These are phyloP conservation scores for Penaeus indicus DNA, from an alignment of 1,140 invertebrate species.

Conservation along the genomic window DNA sequence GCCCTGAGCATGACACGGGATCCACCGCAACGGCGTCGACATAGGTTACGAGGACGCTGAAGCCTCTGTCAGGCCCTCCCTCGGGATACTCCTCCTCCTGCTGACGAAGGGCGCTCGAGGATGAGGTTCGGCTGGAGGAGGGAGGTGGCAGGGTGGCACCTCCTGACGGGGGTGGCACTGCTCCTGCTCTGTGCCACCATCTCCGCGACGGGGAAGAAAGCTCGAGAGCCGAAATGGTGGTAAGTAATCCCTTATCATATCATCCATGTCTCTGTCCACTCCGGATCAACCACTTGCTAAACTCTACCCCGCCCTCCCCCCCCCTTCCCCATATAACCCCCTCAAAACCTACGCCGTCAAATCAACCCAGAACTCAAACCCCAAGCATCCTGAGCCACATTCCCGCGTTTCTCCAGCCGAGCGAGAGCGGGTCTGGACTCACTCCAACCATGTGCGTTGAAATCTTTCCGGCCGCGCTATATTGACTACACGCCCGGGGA, in stretches of 20 bases:
- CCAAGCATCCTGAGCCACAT: background rate
- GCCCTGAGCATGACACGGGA: constrained; percentile 4
- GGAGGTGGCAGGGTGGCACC: constrained; percentile 26
- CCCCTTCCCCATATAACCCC: too few species aligned
- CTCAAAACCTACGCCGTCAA: background rate
- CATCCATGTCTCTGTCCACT: background rate
- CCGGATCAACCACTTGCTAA: background rate
- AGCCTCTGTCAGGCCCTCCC: too few species aligned
- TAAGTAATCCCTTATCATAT: background rate
- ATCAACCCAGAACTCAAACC: background rate
- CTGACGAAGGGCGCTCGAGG: constrained; percentile 9
- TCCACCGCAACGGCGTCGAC: background rate
- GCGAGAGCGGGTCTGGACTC: too few species aligned
- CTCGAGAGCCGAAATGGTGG: constrained; percentile 47
- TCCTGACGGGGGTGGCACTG: constrained; percentile 24
- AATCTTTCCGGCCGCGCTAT: too few species aligned
- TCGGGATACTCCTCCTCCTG: background rate
- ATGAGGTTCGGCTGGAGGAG: constrained; percentile 46
- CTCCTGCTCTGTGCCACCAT: constrained; percentile 22
- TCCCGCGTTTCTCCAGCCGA: too few species aligned
- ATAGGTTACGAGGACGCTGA: background rate
- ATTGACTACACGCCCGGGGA: too few species aligned
- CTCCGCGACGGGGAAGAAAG: background rate
- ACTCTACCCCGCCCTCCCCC: background rate
- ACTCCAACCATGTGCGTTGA: too few species aligned